A percentile compares a stretch with the other conserved stretches of the same genome.
Evolutionary conservation across 1,140 invertebrate species (phyloP).

Genomic region (Solenopsis fugax): DNA sequence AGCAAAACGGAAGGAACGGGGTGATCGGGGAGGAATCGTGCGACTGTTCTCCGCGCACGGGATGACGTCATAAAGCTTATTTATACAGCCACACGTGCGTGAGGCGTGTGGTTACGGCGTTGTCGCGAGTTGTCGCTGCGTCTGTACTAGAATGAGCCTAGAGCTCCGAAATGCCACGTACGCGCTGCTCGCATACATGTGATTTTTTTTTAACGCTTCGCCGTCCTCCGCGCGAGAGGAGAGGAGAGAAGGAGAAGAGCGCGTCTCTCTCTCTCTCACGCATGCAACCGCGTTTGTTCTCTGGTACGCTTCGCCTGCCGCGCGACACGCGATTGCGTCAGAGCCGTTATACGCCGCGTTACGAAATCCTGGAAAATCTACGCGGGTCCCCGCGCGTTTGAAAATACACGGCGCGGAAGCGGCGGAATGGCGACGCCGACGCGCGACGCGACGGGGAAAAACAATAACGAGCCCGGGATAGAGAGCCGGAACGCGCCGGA

Average conservation of each 20-base stretch:
- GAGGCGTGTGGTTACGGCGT: constrained; percentile 63
- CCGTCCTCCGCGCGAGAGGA: constrained; percentile 15
- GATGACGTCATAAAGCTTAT: constrained; percentile 80
- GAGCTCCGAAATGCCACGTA: constrained; percentile 23
- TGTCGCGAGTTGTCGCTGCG: constrained; percentile 44
- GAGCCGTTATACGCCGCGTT: constrained; percentile 65
- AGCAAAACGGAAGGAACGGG: constrained; percentile 28
- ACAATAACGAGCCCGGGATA: constrained; percentile 51
- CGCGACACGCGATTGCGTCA: constrained; percentile 74
- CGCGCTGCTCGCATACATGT: constrained; percentile 46
- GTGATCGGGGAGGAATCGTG: constrained; percentile 58
- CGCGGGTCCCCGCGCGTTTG: constrained; percentile 59
- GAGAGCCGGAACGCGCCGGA: constrained; percentile 14
- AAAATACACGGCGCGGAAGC: constrained; percentile 42
- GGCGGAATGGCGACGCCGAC: constrained; percentile 44
- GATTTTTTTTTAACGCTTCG: constrained; percentile 68
- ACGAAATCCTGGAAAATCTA: constrained; percentile 79
- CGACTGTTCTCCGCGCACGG: constrained; percentile 38
- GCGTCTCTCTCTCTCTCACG: not conserved
- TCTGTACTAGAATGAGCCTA: constrained; percentile 46
- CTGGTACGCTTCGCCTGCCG: constrained; percentile 55
- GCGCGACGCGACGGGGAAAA: constrained; percentile 41
- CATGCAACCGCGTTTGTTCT: constrained; percentile 18
- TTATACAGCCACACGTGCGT: constrained; percentile 74
- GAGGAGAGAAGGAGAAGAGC: not conserved